phyloP scores from a whole-genome alignment of 2,797 vertebrate genomes.

The Pangasius macronema region DNA sequence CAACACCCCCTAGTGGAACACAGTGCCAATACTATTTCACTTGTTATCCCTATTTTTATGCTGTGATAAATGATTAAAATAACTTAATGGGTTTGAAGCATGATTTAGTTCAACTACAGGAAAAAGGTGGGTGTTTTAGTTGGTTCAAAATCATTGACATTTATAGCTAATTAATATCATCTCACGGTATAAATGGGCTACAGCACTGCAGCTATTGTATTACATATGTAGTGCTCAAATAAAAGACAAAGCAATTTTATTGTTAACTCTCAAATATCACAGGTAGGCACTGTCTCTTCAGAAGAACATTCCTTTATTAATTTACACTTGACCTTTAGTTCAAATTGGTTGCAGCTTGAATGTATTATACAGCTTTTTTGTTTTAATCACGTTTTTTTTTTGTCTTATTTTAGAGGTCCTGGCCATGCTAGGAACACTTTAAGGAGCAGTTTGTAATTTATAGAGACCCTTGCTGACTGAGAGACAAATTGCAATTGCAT shows the following conservation, averaged over 20 bases:
- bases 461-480: neutral
- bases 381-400: neutral
- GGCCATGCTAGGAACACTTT: neutral
- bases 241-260: neutral
- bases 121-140: neutral
- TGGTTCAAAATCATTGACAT: neutral
- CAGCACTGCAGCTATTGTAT: neutral
- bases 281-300: neutral
- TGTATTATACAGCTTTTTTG: neutral
- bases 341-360: neutral
- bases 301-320: neutral
- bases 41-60: neutral
- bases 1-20: constrained; percentile 8
- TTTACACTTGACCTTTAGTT: neutral
- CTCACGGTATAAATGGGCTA: neutral
- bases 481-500: neutral
- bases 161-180: neutral
- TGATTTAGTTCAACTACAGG: neutral
- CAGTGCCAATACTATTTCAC: neutral
- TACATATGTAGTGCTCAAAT: neutral
- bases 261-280: neutral
- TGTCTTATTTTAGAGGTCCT: neutral
- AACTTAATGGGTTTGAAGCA: neutral
- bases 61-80: neutral
- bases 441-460: neutral